Evolutionary conservation across 2,797 vertebrate species (phyloP).

Genomic region (Phoxinus dragarum): DNA sequence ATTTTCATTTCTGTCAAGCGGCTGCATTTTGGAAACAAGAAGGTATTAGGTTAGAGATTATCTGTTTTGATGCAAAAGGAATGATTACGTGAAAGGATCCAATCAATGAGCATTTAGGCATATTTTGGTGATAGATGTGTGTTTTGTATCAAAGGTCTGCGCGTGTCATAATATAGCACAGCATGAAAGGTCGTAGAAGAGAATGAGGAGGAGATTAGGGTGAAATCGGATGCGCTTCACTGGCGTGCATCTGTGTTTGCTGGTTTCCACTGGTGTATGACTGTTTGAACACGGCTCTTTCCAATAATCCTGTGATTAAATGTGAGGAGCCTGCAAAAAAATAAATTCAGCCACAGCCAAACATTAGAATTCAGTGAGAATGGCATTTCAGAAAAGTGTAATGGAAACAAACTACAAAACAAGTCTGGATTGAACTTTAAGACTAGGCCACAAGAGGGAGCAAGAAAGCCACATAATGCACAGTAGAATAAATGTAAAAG

Average conservation of each 20-base stretch:
- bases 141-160: conserved; percentile 4
- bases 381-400: not conserved
- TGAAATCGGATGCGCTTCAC: conserved; percentile 31
- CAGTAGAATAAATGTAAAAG: not conserved
- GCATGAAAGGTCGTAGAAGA: conserved; percentile 41
- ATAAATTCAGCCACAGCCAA: conserved; percentile 16
- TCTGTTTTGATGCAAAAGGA: not conserved
- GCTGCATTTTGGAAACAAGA: conserved; percentile 16
- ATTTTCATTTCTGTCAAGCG: not conserved
- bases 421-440: not conserved
- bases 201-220: conserved; percentile 24
- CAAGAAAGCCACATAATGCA: conserved; percentile 41
- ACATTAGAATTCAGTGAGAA: conserved; percentile 33
- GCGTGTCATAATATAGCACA: not conserved
- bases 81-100: not conserved
- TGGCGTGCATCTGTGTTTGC: conserved; percentile 21
- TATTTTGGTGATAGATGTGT: not conserved
- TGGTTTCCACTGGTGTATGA: conserved; percentile 41
- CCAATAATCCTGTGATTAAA: conserved; percentile 45
- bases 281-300: conserved; percentile 26
- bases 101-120: not conserved
- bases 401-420: not conserved
- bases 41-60: not conserved
- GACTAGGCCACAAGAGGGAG: conserved; percentile 53
- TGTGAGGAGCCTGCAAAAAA: conserved; percentile 38